A percentile compares a stretch with the other conserved stretches of the same genome.
Evolutionary conservation across 2,113 vertebrate species (phyloP).

Genomic region (Pelecanus crispus): DNA sequence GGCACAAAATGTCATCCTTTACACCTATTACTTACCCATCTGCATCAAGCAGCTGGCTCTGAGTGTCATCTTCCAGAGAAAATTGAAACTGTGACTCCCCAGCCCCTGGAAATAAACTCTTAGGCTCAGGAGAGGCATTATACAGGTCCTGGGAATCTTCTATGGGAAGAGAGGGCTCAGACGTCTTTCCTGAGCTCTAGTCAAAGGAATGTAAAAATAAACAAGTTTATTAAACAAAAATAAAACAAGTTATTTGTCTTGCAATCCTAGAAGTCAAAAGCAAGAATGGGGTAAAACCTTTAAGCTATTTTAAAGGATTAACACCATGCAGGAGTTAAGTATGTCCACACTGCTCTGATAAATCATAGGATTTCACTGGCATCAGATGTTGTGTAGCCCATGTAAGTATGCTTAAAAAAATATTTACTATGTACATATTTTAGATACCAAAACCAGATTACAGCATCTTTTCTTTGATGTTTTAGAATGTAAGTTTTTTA

Average conservation of each 20-base stretch:
- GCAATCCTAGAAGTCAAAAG: not conserved
- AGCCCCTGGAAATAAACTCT: conserved; percentile 74
- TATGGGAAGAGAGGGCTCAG: conserved; percentile 91
- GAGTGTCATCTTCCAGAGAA: conserved; percentile 91
- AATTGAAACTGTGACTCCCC: conserved; percentile 86
- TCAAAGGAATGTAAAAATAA: conserved; percentile 37
- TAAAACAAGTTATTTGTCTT: not conserved
- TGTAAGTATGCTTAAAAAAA: not conserved
- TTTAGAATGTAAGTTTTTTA: not conserved
- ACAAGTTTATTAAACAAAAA: too few relatives aligned
- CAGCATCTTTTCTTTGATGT: not conserved
- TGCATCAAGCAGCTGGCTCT: conserved; percentile 93
- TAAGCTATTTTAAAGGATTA: not conserved
- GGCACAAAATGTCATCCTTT: not conserved
- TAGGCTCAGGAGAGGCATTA: conserved; percentile 85
- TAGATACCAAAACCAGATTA: not conserved
- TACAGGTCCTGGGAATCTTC: conserved; percentile 98
- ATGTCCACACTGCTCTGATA: not conserved
- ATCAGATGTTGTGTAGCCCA: not conserved
- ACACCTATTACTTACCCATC: conserved; percentile 83
- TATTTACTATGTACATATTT: not conserved
- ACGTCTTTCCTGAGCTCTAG: conserved; percentile 94
- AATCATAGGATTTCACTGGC: not conserved
- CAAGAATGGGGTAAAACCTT: not conserved
- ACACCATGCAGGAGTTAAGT: not conserved